Evolutionary conservation across 2,888 invertebrate species (phyloP).

Genomic region (Vesta saturnalis): DNA sequence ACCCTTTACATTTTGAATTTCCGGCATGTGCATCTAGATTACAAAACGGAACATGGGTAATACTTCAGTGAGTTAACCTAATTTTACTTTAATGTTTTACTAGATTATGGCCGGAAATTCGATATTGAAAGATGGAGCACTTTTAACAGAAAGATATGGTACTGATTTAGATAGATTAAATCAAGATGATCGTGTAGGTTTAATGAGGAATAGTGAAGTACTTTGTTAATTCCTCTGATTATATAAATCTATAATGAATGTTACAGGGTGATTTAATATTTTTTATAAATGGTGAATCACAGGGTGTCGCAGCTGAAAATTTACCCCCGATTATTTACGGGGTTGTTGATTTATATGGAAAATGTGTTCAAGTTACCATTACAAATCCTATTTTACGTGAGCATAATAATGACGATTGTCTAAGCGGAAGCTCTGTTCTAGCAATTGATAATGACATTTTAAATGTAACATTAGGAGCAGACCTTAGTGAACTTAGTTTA

Average conservation of each 20-base stretch:
- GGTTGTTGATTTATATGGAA: conserved; percentile 84
- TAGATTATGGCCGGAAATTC: conserved; percentile 89
- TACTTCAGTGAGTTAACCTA: neutral
- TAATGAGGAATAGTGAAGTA: conserved; percentile 83
- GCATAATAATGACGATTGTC: conserved; percentile 62
- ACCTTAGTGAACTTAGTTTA: conserved; percentile 61
- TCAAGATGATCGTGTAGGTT: conserved; percentile 86
- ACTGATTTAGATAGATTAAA: conserved; percentile 83
- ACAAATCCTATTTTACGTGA: conserved; percentile 61
- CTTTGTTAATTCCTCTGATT: neutral
- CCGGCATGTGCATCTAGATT: conserved; percentile 83
- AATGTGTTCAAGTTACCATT: conserved; percentile 81
- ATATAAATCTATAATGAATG: neutral
- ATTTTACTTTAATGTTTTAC: conserved; percentile 37
- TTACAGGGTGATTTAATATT: conserved; percentile 83
- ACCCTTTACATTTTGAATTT: conserved; percentile 74
- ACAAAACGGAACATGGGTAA: conserved; percentile 85
- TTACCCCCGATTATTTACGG: conserved; percentile 80
- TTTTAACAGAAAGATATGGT: conserved; percentile 85
- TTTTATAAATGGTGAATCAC: conserved; percentile 88
- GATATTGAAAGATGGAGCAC: conserved; percentile 85
- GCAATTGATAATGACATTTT: conserved; percentile 61
- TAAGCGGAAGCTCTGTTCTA: conserved; percentile 61
- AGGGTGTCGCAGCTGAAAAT: conserved; percentile 85
- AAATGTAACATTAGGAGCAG: conserved; percentile 61